These are phyloP conservation scores for Calypte anna DNA, from an alignment of 2,113 vertebrate genomes.

Conservation along the genomic window DNA sequence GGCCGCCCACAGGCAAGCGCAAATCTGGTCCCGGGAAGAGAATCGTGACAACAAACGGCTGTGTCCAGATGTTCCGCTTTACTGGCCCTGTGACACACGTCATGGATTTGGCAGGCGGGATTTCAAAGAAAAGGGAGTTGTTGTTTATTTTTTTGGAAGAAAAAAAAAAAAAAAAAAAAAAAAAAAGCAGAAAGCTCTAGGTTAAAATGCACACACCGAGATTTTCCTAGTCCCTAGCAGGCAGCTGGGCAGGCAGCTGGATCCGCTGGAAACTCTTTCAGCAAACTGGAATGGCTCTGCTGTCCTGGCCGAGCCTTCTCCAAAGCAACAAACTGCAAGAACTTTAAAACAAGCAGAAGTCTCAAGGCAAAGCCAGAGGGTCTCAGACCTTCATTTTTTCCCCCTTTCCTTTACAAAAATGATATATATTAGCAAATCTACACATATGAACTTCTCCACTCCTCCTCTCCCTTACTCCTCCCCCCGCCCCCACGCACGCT, in stretches of 20 bases:
- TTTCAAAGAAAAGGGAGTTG: background rate
- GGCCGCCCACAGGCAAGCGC: background rate
- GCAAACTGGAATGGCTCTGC: background rate
- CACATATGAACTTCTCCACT: background rate
- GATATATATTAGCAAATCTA: background rate
- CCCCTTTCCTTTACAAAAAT: background rate
- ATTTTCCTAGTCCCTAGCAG: background rate
- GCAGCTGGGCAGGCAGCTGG: background rate
- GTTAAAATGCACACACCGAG: background rate
- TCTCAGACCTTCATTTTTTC: background rate
- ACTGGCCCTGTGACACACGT: background rate
- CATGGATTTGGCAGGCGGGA: background rate
- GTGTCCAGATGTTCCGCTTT: background rate
- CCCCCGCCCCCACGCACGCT: fast-evolving
- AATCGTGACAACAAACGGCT: background rate
- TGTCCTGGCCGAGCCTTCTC: background rate
- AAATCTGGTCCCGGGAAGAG: background rate
- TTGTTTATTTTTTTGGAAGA: background rate
- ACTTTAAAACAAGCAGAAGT: background rate
- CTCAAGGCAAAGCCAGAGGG: background rate
- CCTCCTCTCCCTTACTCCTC: background rate
- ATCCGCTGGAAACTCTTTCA: background rate
- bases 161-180: background rate
- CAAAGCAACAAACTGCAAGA: background rate
- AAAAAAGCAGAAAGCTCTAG: background rate